Percentiles rank a stretch among this genome's conserved stretches.
Evolutionary conservation across 2,113 vertebrate genomes (phyloP).

Genomic region (Lepus europaeus): DNA sequence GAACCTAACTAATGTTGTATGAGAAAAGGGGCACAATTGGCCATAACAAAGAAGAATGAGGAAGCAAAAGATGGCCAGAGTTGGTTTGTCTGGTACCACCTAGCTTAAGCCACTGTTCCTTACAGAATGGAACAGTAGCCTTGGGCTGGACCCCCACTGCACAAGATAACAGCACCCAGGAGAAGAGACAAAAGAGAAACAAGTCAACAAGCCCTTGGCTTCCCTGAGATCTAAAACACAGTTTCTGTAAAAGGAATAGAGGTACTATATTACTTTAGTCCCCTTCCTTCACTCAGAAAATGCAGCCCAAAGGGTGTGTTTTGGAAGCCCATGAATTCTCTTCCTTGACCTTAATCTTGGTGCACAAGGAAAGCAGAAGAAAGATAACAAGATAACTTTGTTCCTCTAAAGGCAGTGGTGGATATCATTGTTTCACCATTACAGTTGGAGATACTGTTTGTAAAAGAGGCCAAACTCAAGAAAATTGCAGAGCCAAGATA

Average conservation of each 20-base stretch:
- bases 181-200: neutral
- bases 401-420: neutral
- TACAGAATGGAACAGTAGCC: neutral
- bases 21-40: neutral
- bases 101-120: neutral
- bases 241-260: neutral
- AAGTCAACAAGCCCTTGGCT: neutral
- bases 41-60: neutral
- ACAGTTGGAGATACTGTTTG: neutral
- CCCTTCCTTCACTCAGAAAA: neutral
- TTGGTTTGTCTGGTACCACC: neutral
- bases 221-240: neutral
- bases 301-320: neutral
- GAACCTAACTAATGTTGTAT: neutral
- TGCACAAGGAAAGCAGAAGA: slow-evolving; percentile 4
- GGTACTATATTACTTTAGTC: neutral
- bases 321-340: neutral
- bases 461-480: neutral
- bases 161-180: neutral
- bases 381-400: neutral
- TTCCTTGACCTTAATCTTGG: slow-evolving; percentile 12
- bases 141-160: neutral
- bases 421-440: neutral
- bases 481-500: neutral
- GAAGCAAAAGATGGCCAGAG: neutral